A percentile compares a stretch with the other conserved stretches of the same genome.
These are phyloP conservation scores for Saccopteryx bilineata DNA, from an alignment of 2,113 vertebrate genomes.

Conservation along the genomic window DNA sequence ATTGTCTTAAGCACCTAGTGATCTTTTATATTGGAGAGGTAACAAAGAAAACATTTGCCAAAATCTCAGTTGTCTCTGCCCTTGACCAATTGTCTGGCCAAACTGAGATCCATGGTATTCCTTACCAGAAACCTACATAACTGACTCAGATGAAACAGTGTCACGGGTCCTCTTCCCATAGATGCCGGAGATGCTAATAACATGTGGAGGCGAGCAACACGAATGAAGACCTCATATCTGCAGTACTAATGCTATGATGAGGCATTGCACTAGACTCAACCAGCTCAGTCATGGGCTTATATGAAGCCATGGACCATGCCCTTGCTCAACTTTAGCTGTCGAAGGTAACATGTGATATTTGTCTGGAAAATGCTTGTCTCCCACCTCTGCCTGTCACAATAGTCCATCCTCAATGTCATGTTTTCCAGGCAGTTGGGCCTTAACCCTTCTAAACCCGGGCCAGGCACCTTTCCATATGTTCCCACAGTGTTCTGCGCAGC, in stretches of 20 bases:
- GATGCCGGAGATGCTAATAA: background rate
- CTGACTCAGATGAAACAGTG: background rate
- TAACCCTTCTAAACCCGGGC: background rate
- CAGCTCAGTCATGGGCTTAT: background rate
- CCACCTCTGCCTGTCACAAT: background rate
- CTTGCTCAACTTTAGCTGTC: background rate
- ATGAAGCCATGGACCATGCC: too few relatives aligned
- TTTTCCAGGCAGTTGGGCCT: background rate
- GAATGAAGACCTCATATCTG: background rate
- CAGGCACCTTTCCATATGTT: too few relatives aligned
- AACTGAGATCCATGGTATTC: rapidly evolving
- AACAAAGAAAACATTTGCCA: rapidly evolving
- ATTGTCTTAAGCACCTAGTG: background rate
- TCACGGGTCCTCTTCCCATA: rapidly evolving
- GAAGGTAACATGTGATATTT: background rate
- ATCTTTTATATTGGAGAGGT: background rate
- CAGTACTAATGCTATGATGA: background rate
- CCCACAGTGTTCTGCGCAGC: rapidly evolving
- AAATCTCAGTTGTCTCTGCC: background rate
- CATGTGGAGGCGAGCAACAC: background rate
- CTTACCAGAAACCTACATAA: background rate
- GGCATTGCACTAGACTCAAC: background rate
- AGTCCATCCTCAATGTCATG: too few relatives aligned
- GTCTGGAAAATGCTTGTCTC: background rate
- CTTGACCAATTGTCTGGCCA: background rate